Evolutionary conservation across 2,888 invertebrate genomes (phyloP).

Genomic region (Galerucella pusilla): DNA sequence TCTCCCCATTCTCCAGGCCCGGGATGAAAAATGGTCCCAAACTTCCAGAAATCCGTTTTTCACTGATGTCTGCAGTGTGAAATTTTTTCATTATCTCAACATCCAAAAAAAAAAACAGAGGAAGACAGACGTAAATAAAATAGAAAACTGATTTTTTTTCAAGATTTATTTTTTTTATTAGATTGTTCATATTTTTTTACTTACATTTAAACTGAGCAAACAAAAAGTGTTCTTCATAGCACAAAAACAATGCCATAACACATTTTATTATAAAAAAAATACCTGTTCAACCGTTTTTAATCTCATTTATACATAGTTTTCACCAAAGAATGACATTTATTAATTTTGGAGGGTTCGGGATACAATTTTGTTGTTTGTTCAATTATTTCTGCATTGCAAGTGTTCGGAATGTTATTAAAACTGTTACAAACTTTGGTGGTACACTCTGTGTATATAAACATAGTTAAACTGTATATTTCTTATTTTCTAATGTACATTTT

Average conservation of each 20-base stretch:
- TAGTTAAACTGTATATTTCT: conserved; percentile 17
- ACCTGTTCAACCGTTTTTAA: conserved; percentile 14
- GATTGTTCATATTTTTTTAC: conserved; percentile 30
- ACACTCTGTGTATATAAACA: conserved; percentile 12
- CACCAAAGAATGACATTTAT: not conserved
- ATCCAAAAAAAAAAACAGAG: not conserved
- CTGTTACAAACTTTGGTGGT: conserved; percentile 5
- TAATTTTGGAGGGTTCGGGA: not conserved
- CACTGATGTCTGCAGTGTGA: too few relatives aligned
- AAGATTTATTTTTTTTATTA: conserved; percentile 29
- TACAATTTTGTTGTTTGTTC: not conserved
- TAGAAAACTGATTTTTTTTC: conserved; percentile 16
- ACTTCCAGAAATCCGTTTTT: too few relatives aligned
- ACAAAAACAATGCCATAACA: conserved; percentile 29
- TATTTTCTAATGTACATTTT: conserved; percentile 17
- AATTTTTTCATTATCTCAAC: not conserved
- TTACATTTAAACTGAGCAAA: conserved; percentile 38
- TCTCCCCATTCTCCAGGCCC: too few relatives aligned
- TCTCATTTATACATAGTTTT: conserved; percentile 7
- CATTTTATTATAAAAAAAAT: conserved; percentile 4
- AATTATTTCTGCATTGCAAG: not conserved
- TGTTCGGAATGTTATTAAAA: not conserved
- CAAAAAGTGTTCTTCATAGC: conserved; percentile 32
- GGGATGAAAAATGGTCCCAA: too few relatives aligned
- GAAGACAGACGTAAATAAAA: too few relatives aligned